Percentiles rank a stretch among this genome's conserved stretches.
Evolutionary conservation across 1,140 invertebrate species (phyloP).

Genomic region (Tribolium madens): DNA sequence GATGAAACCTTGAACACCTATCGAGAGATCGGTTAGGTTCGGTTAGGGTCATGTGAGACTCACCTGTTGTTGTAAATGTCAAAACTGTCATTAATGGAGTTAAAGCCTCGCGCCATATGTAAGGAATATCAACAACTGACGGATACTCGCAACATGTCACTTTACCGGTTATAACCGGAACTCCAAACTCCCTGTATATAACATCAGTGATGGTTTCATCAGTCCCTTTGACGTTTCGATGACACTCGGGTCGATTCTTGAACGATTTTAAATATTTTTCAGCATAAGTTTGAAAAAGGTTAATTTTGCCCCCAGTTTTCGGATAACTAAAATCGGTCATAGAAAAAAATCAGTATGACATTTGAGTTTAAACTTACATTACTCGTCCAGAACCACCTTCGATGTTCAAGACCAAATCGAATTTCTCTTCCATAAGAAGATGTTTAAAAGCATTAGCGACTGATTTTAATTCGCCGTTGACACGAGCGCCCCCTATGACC

Average conservation of each 20-base stretch:
- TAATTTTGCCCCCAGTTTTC: slow-evolving; percentile 58
- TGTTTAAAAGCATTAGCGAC: slow-evolving; percentile 72
- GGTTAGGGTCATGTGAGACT: neutral
- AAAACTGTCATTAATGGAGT: slow-evolving; percentile 76
- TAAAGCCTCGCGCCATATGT: slow-evolving; percentile 82
- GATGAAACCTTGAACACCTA: slow-evolving; percentile 81
- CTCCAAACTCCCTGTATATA: slow-evolving; percentile 69
- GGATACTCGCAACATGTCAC: slow-evolving; percentile 86
- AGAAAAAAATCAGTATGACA: neutral
- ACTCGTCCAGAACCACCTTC: slow-evolving; percentile 73
- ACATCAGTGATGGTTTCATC: slow-evolving; percentile 68
- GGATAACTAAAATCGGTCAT: slow-evolving; percentile 62
- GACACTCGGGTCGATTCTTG: neutral
- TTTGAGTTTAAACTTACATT: slow-evolving; percentile 62
- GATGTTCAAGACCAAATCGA: slow-evolving; percentile 74
- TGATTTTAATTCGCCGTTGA: slow-evolving; percentile 59
- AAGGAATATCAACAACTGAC: slow-evolving; percentile 71
- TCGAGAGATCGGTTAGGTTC: slow-evolving; percentile 50
- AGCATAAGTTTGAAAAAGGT: slow-evolving; percentile 70
- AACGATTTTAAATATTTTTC: slow-evolving; percentile 62
- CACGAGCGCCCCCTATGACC: slow-evolving; percentile 53
- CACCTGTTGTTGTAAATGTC: slow-evolving; percentile 69
- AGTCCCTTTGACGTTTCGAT: slow-evolving; percentile 48
- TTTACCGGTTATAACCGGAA: slow-evolving; percentile 72
- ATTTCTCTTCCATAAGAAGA: slow-evolving; percentile 70